Evolutionary conservation across 2,113 vertebrate genomes (phyloP).

Genomic region (Aegithalos caudatus): DNA sequence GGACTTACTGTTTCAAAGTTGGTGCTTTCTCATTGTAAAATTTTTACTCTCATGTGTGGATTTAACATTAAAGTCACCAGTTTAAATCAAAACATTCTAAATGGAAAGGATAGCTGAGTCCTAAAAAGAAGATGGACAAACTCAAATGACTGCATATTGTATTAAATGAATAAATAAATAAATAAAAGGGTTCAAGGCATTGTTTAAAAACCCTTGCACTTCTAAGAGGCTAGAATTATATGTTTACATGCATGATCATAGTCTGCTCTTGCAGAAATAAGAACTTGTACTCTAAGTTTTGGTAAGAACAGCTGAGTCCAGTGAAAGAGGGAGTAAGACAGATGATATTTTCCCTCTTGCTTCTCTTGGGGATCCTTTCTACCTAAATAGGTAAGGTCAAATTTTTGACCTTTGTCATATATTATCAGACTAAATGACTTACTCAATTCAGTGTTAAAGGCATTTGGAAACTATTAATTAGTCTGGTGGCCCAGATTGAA

Average conservation of each 20-base stretch:
- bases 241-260: neutral
- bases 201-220: rapidly evolving
- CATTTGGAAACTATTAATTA: neutral
- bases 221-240: neutral
- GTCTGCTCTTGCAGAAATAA: neutral
- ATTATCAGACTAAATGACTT: neutral
- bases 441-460: neutral
- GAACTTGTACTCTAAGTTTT: neutral
- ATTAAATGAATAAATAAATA: neutral
- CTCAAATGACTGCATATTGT: neutral
- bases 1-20: neutral
- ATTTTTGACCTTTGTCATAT: neutral
- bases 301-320: neutral
- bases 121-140: neutral
- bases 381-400: neutral
- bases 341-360: neutral
- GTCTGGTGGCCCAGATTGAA: neutral
- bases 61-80: neutral
- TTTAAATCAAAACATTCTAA: neutral
- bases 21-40: neutral
- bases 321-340: neutral
- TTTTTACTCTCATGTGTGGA: neutral
- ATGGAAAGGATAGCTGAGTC: neutral
- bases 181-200: neutral
- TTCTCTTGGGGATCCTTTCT: neutral